Base-by-base conservation (phyloP, 2,888 invertebrate genomes). In the Ctenicera cuprea region DNA sequence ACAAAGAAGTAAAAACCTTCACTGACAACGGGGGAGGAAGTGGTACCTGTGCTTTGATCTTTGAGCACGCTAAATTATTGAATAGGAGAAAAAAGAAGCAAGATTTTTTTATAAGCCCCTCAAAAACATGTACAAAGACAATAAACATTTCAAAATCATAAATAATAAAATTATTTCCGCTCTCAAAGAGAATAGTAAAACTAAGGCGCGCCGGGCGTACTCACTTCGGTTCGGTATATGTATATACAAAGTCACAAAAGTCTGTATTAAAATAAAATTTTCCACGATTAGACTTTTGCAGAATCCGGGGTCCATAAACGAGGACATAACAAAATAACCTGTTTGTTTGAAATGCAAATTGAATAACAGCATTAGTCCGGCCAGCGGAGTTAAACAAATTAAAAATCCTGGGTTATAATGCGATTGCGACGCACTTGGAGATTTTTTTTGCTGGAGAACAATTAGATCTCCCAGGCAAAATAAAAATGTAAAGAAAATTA, bases 331-430 rank as follows among this genome's bases (percentile, higher is more conserved):
- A 65, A 73, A 71, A 67, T 72, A 73, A 74, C 64, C 11, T 61
- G 73, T 71, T 75, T 70, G 76, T 75, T 73, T 75, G 74, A 73
- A 73, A 76, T 76, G 72, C 74, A 76, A 76, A 76, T 76, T 59
- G 69, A 70, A 67, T 75, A 73, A 75, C 63, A 57, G 73, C 54
- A 68, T 76, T 73, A 76, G 69, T 65, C 73, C 67, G 62, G 74
- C 63, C 73, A 68, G 45, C 64, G 38, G 67, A 73, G 63, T 73
- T 75, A 67, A 75, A 45, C 52, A 70, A 64, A 76, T 76, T 76
- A 76, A 73, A 75, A 76, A 76, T 72, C 66, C 57, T 41, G 9
- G 26, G 26, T 38, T 38, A 59, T 59, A 69, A 74, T 63, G 61
- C 43, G 20, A 71, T 70, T 71, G 33, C 26, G 37, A 45, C 45